These are phyloP conservation scores for Corythornis vintsioides DNA, from an alignment of 2,113 vertebrate species.

Conservation along the genomic window DNA sequence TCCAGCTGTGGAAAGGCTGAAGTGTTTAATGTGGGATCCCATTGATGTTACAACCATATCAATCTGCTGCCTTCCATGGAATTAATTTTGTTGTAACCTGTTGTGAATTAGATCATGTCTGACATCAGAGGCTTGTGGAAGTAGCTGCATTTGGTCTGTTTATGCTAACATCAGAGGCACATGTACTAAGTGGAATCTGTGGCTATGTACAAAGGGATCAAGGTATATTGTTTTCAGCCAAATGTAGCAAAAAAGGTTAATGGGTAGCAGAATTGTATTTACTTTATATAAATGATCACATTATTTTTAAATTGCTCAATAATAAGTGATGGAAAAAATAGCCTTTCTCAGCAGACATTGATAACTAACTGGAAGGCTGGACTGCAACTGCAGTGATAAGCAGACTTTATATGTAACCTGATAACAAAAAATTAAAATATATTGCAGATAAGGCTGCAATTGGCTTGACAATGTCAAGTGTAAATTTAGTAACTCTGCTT, in stretches of 20 bases:
- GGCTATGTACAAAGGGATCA: background rate
- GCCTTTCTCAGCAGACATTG: background rate
- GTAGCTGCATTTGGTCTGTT: background rate
- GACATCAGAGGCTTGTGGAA: background rate
- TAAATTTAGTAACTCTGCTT: background rate
- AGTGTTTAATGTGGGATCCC: background rate
- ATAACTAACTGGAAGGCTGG: background rate
- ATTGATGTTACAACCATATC: background rate
- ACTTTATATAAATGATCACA: background rate
- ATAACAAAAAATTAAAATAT: background rate
- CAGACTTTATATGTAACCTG: background rate
- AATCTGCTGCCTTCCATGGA: background rate
- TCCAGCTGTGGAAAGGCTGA: background rate
- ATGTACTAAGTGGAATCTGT: background rate
- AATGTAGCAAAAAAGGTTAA: conserved; percentile 26
- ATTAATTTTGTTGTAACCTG: background rate
- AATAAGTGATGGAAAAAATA: background rate
- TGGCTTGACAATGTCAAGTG: background rate
- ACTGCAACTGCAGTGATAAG: background rate
- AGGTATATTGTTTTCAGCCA: background rate
- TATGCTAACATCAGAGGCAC: background rate
- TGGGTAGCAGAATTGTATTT: conserved; percentile 25
- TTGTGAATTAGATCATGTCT: background rate
- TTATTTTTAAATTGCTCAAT: conserved; percentile 34
- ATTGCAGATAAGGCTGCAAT: background rate